These are phyloP conservation scores for Nymphicus hollandicus DNA, from an alignment of 2,113 vertebrate genomes.

Conservation along the genomic window DNA sequence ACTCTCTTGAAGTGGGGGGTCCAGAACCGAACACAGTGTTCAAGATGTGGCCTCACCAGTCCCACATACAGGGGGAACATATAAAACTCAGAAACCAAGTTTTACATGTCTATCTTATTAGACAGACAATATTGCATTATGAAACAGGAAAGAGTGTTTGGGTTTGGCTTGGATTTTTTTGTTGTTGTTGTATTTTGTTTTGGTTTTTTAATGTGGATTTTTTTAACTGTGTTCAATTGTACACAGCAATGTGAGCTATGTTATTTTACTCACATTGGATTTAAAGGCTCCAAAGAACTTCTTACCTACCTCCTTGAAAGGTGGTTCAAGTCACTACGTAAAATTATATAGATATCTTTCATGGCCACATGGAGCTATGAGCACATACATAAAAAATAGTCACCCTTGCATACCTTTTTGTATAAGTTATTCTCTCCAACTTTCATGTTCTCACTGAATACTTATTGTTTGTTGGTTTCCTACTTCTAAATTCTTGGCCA, in stretches of 20 bases:
- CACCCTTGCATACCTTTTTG: not conserved
- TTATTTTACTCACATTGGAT: not conserved
- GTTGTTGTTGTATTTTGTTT: not conserved
- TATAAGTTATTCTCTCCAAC: not conserved
- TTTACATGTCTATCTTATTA: not conserved
- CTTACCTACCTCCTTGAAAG: not conserved
- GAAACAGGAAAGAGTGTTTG: not conserved
- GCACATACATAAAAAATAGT: not conserved
- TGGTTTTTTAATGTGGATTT: not conserved
- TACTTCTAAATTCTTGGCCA: not conserved
- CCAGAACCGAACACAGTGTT: not conserved
- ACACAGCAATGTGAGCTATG: not conserved
- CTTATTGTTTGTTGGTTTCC: not conserved
- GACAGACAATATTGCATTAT: not conserved
- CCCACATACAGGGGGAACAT: not conserved
- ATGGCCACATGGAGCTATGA: not conserved
- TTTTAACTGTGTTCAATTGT: not conserved
- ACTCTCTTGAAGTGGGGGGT: not conserved
- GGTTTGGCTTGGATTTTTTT: not conserved
- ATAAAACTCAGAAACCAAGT: not conserved
- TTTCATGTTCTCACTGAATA: not conserved
- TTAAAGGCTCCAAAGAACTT: not conserved
- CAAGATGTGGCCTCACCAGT: not conserved
- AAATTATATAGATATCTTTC: not conserved
- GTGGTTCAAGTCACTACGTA: not conserved